A percentile compares a stretch with the other conserved stretches of the same genome.
phyloP scores from a whole-genome alignment of 2,113 vertebrate genomes.

The Rhineura floridana region DNA sequence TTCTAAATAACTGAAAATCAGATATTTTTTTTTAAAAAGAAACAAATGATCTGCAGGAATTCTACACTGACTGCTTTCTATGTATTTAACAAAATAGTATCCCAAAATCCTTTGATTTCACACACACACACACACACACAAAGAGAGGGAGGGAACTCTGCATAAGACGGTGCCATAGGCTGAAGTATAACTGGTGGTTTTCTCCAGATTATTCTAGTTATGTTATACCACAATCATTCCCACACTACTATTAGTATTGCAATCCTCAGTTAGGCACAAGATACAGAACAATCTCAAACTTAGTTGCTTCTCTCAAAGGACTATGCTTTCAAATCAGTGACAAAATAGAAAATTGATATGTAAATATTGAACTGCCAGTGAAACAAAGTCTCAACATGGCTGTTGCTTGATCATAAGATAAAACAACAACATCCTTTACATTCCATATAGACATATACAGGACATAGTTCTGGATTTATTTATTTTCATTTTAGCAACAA shows the following conservation, averaged over 20 bases:
- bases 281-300: background rate
- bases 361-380: background rate
- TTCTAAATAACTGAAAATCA: background rate
- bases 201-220: background rate
- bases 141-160: too few species aligned
- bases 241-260: background rate
- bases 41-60: background rate
- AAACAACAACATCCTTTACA: background rate
- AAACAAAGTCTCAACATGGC: background rate
- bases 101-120: background rate
- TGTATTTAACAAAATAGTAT: background rate
- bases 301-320: background rate
- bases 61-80: background rate
- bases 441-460: too few species aligned
- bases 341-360: background rate
- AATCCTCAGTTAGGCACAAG: background rate
- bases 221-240: background rate
- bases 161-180: too few species aligned
- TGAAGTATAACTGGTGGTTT: background rate
- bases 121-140: too few species aligned
- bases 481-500: too few species aligned
- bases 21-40: background rate
- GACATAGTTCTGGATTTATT: too few species aligned
- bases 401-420: background rate
- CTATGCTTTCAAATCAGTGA: background rate